phyloP scores from a whole-genome alignment of 2,888 invertebrate species.

The Caenorhabditis imperialis region DNA sequence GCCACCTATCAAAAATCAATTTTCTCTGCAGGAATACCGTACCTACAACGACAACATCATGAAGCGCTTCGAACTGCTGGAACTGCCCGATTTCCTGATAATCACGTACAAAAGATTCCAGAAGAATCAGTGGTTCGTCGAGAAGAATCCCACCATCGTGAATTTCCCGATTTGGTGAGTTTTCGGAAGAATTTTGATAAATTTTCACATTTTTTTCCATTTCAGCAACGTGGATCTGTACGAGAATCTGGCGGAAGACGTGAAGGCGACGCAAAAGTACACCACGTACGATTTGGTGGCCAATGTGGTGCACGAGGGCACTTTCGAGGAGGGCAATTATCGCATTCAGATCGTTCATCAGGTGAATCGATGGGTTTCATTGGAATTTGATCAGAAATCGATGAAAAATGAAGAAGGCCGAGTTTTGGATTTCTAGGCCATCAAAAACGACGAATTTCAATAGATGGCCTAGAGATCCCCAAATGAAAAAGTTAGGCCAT shows the following conservation, averaged over 20 bases:
- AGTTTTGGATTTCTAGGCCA: too few relatives aligned
- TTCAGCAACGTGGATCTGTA: slow-evolving; percentile 95
- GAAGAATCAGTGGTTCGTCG: slow-evolving; percentile 97
- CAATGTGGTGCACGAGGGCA: slow-evolving; percentile 98
- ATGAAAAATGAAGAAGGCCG: too few relatives aligned
- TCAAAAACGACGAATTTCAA: too few relatives aligned
- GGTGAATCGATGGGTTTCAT: too few relatives aligned
- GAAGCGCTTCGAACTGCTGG: slow-evolving; percentile 94
- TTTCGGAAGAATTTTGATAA: neutral
- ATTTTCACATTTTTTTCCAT: neutral
- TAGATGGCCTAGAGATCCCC: too few relatives aligned
- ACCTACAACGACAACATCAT: slow-evolving; percentile 98
- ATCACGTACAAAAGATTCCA: slow-evolving; percentile 97
- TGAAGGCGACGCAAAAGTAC: slow-evolving; percentile 82
- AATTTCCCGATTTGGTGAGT: slow-evolving; percentile 94
- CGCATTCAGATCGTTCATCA: slow-evolving; percentile 90
- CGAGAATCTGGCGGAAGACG: slow-evolving; percentile 91
- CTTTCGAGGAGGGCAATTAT: slow-evolving; percentile 93
- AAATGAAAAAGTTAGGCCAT: too few relatives aligned
- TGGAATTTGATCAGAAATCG: too few relatives aligned
- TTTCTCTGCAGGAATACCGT: slow-evolving; percentile 87
- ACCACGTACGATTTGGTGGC: slow-evolving; percentile 97
- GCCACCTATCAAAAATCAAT: too few relatives aligned
- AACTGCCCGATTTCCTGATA: slow-evolving; percentile 84
- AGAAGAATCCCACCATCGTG: slow-evolving; percentile 99